Evolutionary conservation across 1,140 invertebrate genomes (phyloP).

Genomic region (Acromyrmex charruanus): DNA sequence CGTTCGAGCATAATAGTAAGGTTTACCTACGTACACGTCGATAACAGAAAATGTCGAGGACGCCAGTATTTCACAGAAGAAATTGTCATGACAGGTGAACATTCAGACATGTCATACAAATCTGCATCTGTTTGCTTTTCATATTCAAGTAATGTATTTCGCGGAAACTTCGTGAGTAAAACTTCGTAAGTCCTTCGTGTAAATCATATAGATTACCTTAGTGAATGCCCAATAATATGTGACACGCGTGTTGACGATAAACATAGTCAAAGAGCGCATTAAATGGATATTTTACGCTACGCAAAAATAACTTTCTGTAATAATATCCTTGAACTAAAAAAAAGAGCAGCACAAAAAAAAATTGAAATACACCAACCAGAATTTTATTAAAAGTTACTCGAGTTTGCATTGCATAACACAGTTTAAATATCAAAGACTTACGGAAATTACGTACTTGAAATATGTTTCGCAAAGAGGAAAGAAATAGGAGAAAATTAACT

Average conservation of each 20-base stretch:
- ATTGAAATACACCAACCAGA: not conserved
- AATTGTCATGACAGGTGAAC: conserved; percentile 18
- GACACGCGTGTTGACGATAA: conserved; percentile 20
- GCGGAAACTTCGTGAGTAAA: conserved; percentile 11
- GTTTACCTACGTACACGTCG: conserved; percentile 10
- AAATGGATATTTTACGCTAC: not conserved
- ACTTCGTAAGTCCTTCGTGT: not conserved
- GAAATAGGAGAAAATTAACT: conserved; percentile 35
- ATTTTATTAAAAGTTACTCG: conserved; percentile 40
- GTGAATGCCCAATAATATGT: not conserved
- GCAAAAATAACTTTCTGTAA: conserved; percentile 1
- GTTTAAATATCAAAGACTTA: conserved; percentile 40
- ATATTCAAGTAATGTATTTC: conserved; percentile 18
- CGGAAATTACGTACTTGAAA: conserved; percentile 38
- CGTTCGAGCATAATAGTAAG: not conserved
- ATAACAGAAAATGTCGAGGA: conserved; percentile 40
- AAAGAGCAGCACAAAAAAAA: not conserved
- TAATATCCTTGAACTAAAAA: conserved; percentile 10
- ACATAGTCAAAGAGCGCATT: conserved; percentile 1
- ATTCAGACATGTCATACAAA: conserved; percentile 24
- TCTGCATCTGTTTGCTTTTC: conserved; percentile 22
- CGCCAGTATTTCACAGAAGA: conserved; percentile 14
- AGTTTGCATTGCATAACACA: conserved; percentile 22
- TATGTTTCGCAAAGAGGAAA: conserved; percentile 26
- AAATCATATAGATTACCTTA: conserved; percentile 27